These are phyloP conservation scores for Anhinga anhinga DNA, from an alignment of 2,113 vertebrate genomes.

Conservation along the genomic window DNA sequence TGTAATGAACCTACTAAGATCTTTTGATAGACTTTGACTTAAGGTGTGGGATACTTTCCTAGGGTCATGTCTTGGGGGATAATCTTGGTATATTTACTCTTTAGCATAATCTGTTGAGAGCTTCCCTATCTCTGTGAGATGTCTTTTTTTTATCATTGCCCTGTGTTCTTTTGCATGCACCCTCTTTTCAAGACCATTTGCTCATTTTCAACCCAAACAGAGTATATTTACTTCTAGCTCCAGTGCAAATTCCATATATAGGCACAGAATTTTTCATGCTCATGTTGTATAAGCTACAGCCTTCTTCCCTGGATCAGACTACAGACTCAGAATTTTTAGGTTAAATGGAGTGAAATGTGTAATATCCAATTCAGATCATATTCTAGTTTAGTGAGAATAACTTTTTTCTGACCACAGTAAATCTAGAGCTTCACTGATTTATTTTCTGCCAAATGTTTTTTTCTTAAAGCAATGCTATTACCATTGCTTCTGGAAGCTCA, in stretches of 20 bases:
- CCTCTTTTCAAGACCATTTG: background rate
- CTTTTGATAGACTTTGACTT: background rate
- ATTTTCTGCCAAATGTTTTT: background rate
- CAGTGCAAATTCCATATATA: background rate
- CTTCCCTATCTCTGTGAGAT: background rate
- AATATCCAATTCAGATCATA: background rate
- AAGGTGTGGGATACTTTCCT: background rate
- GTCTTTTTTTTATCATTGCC: background rate
- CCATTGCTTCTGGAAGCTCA: background rate
- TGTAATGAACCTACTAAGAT: background rate
- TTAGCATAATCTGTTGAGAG: background rate
- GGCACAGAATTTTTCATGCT: background rate
- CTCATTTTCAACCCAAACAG: background rate
- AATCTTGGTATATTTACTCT: background rate
- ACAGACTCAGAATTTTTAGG: background rate
- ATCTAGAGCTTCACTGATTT: background rate
- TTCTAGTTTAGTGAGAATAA: background rate
- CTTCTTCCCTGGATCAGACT: background rate
- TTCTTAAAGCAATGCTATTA: background rate
- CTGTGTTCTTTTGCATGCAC: background rate
- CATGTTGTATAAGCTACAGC: background rate
- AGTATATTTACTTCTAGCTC: background rate
- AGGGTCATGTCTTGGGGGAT: background rate
- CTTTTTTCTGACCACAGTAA: background rate
- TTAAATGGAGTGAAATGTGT: background rate